Conservation (phyloP, 2,888 invertebrate genomes). For the Eristalis tenax region DNA sequence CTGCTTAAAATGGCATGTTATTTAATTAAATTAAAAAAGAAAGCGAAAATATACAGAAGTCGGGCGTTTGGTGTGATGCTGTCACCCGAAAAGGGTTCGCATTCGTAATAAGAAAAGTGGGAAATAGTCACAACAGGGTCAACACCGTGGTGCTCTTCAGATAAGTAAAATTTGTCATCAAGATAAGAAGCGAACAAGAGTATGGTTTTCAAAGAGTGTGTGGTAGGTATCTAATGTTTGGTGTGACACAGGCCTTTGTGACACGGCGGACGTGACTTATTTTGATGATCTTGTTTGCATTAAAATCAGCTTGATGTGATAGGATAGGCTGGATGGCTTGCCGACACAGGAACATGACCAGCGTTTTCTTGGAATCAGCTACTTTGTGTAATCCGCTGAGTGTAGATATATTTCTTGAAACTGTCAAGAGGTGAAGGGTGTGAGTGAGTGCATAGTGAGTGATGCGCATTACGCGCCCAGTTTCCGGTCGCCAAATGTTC, state of each 20-base stretch:
- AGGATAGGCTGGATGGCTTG: conserved; percentile 19
- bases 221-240: neutral
- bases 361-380: conserved; percentile 1
- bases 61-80: neutral
- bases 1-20: conserved; percentile 5
- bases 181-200: conserved; percentile 35
- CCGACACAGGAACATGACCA: neutral
- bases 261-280: conserved; percentile 29
- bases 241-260: conserved; percentile 2
- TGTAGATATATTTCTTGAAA: too few relatives aligned
- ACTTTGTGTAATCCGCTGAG: neutral
- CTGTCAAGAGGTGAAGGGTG: too few relatives aligned
- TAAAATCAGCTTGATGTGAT: conserved; percentile 3
- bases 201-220: conserved; percentile 12
- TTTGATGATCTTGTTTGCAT: conserved; percentile 1
- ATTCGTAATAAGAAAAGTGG: conserved; percentile 19
- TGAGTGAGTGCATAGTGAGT: too few relatives aligned
- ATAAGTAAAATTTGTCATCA: conserved; percentile 58
- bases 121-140: conserved; percentile 33
- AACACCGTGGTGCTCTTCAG: conserved; percentile 26
- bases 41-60: conserved; percentile 1
- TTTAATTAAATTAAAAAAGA: conserved; percentile 16
- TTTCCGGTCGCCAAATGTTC: too few relatives aligned
- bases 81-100: conserved; percentile 34
- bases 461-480: too few relatives aligned